Evolutionary conservation across 2,113 vertebrate species (phyloP).

Genomic region (Cyanoderma ruficeps): DNA sequence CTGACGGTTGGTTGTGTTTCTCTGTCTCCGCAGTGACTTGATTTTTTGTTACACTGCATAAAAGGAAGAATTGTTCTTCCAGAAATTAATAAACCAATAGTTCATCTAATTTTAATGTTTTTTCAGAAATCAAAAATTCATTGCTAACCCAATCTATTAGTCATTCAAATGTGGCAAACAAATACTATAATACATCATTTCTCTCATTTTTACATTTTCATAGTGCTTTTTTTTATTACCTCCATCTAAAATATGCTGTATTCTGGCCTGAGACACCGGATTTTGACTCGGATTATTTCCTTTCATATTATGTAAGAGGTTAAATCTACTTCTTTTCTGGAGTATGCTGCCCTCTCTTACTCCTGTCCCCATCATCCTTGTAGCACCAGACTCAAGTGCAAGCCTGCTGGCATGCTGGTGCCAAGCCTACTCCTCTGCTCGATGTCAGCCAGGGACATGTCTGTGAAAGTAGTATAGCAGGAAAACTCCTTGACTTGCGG

Average conservation of each 20-base stretch:
- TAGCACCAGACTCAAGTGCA: neutral
- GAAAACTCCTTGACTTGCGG: neutral
- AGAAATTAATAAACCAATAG: conserved; percentile 5
- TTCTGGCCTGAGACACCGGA: neutral
- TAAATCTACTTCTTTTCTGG: neutral
- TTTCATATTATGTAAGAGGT: neutral
- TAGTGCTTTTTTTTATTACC: neutral
- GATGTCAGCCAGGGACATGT: neutral
- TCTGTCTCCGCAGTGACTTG: neutral
- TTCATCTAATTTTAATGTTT: conserved; percentile 24
- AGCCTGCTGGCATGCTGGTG: fast-evolving
- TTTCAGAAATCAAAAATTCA: conserved; percentile 19
- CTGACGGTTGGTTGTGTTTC: neutral
- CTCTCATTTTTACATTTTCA: neutral
- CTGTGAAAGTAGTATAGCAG: neutral
- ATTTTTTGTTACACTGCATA: neutral
- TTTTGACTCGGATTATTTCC: neutral
- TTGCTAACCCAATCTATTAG: neutral
- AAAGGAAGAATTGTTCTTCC: neutral
- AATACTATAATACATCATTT: neutral
- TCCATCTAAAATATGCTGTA: neutral
- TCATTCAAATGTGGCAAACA: neutral
- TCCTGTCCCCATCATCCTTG: neutral
- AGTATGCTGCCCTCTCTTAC: neutral
- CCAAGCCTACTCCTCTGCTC: neutral